Conservation (phyloP, 2,113 vertebrate species). For the Phalacrocorax pelagicus region DNA sequence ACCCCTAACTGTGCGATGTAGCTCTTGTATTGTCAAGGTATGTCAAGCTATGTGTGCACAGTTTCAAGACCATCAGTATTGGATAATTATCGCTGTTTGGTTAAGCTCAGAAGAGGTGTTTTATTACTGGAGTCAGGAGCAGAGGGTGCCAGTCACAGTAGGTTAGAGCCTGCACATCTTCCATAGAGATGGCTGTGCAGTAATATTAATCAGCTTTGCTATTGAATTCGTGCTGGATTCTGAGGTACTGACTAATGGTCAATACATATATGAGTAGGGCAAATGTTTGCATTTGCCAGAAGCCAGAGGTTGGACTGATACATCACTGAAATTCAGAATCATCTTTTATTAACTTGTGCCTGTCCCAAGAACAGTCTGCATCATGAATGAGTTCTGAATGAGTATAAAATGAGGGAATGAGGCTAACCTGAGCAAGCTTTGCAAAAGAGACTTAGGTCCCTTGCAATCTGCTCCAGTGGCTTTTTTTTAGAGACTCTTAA, state of each 20-base stretch:
- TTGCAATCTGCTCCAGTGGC: not conserved
- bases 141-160: not conserved
- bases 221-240: not conserved
- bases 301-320: not conserved
- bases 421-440: not conserved
- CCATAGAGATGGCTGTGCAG: not conserved
- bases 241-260: not conserved
- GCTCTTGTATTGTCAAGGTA: not conserved
- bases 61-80: not conserved
- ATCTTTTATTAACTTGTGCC: not conserved
- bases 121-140: not conserved
- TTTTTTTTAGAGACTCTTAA: not conserved
- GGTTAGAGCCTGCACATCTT: not conserved
- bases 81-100: not conserved
- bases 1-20: not conserved
- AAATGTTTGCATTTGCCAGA: not conserved
- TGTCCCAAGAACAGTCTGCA: not conserved
- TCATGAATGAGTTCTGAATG: not conserved
- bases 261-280: not conserved
- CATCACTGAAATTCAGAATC: not conserved
- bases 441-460: not conserved
- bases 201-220: not conserved
- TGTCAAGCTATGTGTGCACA: not conserved
- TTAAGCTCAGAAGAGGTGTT: not conserved
- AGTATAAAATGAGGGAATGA: not conserved